phyloP scores from a whole-genome alignment of 2,797 vertebrate species.

The Lepilemur ruficaudatus region DNA sequence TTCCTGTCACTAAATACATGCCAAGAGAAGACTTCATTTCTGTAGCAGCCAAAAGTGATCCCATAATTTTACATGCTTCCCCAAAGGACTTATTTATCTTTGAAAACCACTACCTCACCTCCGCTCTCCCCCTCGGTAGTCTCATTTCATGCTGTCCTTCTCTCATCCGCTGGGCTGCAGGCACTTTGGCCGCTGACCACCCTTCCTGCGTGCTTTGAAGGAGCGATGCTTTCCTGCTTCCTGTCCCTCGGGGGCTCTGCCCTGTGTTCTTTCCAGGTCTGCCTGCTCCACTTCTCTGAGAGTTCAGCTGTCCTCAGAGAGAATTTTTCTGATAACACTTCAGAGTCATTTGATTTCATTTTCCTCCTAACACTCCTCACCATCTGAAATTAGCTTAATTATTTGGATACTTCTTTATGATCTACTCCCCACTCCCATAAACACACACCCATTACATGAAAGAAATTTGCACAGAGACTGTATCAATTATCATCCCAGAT shows the following conservation, averaged over 20 bases:
- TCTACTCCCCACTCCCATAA: neutral
- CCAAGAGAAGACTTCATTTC: neutral
- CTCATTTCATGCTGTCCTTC: neutral
- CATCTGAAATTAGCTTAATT: neutral
- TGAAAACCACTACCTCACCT: neutral
- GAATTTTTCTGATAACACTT: neutral
- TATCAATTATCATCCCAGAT: neutral
- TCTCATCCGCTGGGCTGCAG: neutral
- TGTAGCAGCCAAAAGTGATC: neutral
- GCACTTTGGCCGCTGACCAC: neutral
- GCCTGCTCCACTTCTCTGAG: neutral
- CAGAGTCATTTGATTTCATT: neutral
- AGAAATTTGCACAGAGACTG: neutral
- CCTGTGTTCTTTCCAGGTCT: neutral
- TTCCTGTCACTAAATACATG: neutral
- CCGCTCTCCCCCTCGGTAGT: neutral
- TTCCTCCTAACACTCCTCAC: neutral
- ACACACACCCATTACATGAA: neutral
- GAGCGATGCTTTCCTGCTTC: neutral
- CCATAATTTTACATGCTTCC: neutral
- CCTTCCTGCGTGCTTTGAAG: neutral
- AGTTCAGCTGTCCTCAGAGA: neutral
- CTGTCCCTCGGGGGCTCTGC: no score
- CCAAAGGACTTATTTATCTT: neutral
- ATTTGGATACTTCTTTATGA: neutral